Evolutionary conservation across 2,888 invertebrate species (phyloP), one percentile per base, ranked within the genome.

Genomic region (Xanthia icteritia): DNA sequence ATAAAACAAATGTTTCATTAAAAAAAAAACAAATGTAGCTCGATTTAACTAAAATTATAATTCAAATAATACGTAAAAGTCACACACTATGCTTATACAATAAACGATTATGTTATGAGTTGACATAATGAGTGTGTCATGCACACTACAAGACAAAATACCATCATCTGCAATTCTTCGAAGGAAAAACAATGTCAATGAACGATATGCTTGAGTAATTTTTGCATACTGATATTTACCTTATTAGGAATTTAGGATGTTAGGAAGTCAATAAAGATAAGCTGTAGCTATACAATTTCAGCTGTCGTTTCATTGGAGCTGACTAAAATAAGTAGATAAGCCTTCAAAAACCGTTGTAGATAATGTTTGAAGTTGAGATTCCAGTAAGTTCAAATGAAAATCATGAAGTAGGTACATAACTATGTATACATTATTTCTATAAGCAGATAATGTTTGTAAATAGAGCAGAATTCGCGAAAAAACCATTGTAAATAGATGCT

Each of bases 111-210:
- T 2, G 23, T 36, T 27, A 66, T 58, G n/a, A n/a, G n/a, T n/a
- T n/a, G 42, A 54, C 27, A 36, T n/a, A 42, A 27, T 17, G 15
- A 58, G n/a, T 67, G 58, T 42, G 31, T 23, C 71, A 56, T 56
- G 27, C 45, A 54, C n/a, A n/a, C 4, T 54, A 23, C 56, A 56
- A 1, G 27, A n/a, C 2, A 45, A 73, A 63, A 9, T 72, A 81
- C n/a, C n/a, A n/a, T 42, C n/a, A n/a, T 42, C 6, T 81, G n/a
- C 48, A 73, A n/a, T 58, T 79, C 51, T 20, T 23, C 60, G 36
- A 80, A 70, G 64, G 60, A 82, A 82, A 76, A 61, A 71, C n/a
- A 56, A 51, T 63, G 42, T 42, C 66, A 68, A 39, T 60, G 51
- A 64, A 83, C 65, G 48, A 51, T 66, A 51, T 58, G 65, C 69